These are phyloP conservation scores for Vombatus ursinus DNA, from an alignment of 2,113 vertebrate species.

Conservation along the genomic window DNA sequence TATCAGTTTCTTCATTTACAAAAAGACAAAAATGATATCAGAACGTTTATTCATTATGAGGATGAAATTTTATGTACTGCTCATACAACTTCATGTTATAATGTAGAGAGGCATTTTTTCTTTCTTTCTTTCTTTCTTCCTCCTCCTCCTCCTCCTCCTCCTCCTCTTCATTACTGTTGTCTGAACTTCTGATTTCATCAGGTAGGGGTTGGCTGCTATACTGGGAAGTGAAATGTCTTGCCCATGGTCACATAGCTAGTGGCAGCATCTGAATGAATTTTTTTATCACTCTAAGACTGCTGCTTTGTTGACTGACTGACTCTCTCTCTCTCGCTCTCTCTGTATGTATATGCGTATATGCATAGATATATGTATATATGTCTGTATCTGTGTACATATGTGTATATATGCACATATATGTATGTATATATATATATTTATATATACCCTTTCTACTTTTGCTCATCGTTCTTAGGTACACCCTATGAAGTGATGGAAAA, in stretches of 20 bases:
- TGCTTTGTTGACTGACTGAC: too few relatives aligned
- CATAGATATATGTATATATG: too few relatives aligned
- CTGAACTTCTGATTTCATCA: neutral
- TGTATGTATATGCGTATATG: too few relatives aligned
- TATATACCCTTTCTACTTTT: neutral
- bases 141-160: neutral
- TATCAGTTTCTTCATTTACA: neutral
- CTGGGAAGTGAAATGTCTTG: neutral
- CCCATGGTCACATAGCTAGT: too few relatives aligned
- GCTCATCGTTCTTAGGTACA: neutral
- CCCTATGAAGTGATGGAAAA: neutral
- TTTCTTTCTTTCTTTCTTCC: neutral
- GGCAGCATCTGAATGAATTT: too few relatives aligned
- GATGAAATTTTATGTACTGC: neutral
- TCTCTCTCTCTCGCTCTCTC: too few relatives aligned
- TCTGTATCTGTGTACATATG: too few relatives aligned
- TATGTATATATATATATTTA: neutral
- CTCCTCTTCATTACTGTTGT: neutral
- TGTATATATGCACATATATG: too few relatives aligned
- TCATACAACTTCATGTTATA: neutral
- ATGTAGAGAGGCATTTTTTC: neutral
- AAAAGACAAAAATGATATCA: neutral
- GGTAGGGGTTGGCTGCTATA: neutral
- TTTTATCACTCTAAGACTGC: too few relatives aligned
- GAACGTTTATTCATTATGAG: neutral